phyloP scores from a whole-genome alignment of 2,113 vertebrate species.

The Motacilla alba region DNA sequence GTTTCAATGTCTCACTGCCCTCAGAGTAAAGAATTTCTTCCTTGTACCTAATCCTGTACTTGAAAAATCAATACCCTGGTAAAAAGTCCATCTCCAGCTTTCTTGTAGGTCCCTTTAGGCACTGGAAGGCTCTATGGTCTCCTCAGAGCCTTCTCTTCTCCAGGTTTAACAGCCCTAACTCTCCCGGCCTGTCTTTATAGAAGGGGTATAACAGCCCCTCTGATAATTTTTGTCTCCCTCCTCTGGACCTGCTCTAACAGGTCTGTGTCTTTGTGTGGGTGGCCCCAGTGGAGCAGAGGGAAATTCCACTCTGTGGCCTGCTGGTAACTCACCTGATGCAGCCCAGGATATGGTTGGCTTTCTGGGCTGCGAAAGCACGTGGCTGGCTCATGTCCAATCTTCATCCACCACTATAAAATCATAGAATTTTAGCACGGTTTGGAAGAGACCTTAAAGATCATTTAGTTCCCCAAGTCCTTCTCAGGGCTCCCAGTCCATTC shows the following conservation, averaged over 20 bases:
- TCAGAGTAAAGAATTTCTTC: neutral
- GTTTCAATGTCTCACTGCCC: neutral
- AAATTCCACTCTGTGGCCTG: neutral
- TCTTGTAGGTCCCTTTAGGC: neutral
- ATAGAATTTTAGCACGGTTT: neutral
- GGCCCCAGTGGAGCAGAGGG: neutral
- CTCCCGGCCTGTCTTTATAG: neutral
- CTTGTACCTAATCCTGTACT: neutral
- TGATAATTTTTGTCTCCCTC: neutral
- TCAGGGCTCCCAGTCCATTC: neutral
- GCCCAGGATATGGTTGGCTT: neutral
- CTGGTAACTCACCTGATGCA: neutral
- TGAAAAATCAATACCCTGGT: neutral
- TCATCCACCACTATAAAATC: neutral
- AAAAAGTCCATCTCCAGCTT: neutral
- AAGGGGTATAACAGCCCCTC: neutral
- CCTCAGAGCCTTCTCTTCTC: neutral
- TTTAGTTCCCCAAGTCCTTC: neutral
- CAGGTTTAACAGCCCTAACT: neutral
- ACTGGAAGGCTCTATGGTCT: neutral
- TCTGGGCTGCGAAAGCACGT: rapidly evolving
- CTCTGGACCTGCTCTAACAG: neutral
- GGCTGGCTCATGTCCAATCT: neutral
- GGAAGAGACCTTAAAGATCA: neutral
- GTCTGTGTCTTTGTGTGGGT: neutral